Base-by-base conservation (phyloP, 1,140 invertebrate species). In the Heliconius hermathena region DNA sequence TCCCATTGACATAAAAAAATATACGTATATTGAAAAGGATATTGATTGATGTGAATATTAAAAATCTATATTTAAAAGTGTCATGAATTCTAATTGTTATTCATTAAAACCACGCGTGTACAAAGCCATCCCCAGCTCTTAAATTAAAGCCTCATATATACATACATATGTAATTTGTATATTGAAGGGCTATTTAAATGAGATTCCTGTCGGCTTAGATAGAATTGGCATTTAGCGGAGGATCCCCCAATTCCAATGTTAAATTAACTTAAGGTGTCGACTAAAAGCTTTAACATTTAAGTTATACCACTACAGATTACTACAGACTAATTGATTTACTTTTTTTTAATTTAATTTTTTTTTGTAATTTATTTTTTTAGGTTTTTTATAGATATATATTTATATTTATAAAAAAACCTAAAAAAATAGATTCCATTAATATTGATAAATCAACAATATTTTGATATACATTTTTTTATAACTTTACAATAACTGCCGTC, bases 201-300 rank as follows among this genome's bases (percentile, higher is more conserved):
- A 86, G 86, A 85, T 89, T 87, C 82, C 82, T 86, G 80, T 77
- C 70, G 82, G 82, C 81, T 85, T 82, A 78, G 76, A 80, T 70
- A 82, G 82, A 83, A 88, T 88, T 87, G 82, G 81, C 83, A 88
- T 88, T 87, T 88, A 88, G 84, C 78, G 72, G 83, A 77, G 76
- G 83, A 86, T 84, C 81, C 81, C 80, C 82, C 77, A 80, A 88
- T 86, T 83, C 82, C 84, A 82, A 82, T 84, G 83, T 83, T 84
- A 85, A 87, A 87, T 88, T 85, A 84, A 85, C 82, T 82, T 79
- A 79, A 71, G 77, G 81, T 76, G 41, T 77, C 74, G 70, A 38
- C 80, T 79, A 73, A 78, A 81, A 71, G 66, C 71, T 66, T 76
- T 81, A 66, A 73, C 73, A 78, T 72, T 72, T 72, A 72, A 20